Evolutionary conservation across 2,888 invertebrate species (phyloP).

Genomic region (Molanna angustata): DNA sequence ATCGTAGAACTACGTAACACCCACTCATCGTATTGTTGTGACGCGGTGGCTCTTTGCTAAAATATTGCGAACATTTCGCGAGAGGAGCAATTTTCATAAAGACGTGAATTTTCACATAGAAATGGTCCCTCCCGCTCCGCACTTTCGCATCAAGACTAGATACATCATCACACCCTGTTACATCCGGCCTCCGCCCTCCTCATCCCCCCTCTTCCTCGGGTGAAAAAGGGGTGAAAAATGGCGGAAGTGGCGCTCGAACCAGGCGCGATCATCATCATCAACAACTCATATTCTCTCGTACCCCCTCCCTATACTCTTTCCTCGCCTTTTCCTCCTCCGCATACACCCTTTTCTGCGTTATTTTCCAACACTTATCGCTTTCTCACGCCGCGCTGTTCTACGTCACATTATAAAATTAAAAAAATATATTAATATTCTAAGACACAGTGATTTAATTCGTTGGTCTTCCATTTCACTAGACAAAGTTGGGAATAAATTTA

Average conservation of each 20-base stretch:
- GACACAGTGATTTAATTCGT: too few species aligned
- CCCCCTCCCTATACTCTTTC: background rate
- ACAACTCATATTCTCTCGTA: conserved; percentile 5
- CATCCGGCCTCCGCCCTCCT: conserved; percentile 9
- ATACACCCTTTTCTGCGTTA: too few species aligned
- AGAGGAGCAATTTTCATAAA: too few species aligned
- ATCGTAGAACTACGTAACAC: too few species aligned
- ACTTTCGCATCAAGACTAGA: conserved; percentile 17
- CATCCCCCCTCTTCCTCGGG: conserved; percentile 4
- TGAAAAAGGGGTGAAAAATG: conserved; percentile 10
- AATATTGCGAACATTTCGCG: too few species aligned
- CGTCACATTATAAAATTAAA: too few species aligned
- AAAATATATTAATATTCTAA: too few species aligned
- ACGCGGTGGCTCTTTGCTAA: too few species aligned
- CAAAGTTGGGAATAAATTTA: background rate
- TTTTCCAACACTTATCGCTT: too few species aligned
- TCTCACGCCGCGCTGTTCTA: too few species aligned
- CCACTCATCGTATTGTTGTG: too few species aligned
- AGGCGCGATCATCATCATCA: conserved; percentile 27
- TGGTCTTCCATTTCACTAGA: conserved; percentile 6
- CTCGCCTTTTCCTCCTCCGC: background rate
- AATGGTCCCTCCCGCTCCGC: conserved; percentile 6
- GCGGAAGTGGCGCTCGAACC: conserved; percentile 24
- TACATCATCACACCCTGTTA: conserved; percentile 21
- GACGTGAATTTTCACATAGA: too few species aligned